A percentile compares a stretch with the other conserved stretches of the same genome.
These are phyloP conservation scores for Eurystomus glaucurus DNA, from an alignment of 2,797 vertebrate genomes.

Conservation along the genomic window DNA sequence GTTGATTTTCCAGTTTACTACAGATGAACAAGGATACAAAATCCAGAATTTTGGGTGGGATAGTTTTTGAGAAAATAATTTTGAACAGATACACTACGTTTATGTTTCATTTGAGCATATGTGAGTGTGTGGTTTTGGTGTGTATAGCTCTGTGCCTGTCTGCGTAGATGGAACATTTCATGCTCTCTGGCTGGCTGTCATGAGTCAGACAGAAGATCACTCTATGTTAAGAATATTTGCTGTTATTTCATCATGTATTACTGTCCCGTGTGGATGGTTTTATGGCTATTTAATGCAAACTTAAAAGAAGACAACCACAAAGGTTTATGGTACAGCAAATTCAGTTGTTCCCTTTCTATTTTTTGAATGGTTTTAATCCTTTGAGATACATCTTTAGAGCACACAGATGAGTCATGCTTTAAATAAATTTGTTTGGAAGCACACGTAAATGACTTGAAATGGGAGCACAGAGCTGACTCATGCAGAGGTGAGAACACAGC, in stretches of 20 bases:
- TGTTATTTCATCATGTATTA: background rate
- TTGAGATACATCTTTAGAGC: background rate
- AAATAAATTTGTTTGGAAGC: background rate
- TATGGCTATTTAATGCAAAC: background rate
- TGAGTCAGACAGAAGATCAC: background rate
- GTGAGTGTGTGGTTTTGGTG: background rate
- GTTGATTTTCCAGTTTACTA: background rate
- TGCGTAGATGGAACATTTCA: background rate
- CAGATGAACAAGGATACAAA: background rate
- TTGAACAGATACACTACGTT: background rate
- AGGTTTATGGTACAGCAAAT: background rate
- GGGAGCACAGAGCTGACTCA: background rate
- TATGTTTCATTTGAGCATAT: background rate
- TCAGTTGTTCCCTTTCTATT: background rate
- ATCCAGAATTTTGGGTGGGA: background rate
- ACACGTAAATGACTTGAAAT: background rate
- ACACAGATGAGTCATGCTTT: background rate
- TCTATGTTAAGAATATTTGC: background rate
- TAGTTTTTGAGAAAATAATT: background rate
- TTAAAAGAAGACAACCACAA: background rate
- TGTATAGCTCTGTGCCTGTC: background rate
- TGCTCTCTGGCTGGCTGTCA: background rate
- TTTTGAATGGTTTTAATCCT: background rate
- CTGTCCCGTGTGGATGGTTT: background rate
- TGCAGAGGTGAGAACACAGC: background rate